Evolutionary conservation across 2,797 vertebrate genomes (phyloP).

Genomic region (Argya squamiceps): DNA sequence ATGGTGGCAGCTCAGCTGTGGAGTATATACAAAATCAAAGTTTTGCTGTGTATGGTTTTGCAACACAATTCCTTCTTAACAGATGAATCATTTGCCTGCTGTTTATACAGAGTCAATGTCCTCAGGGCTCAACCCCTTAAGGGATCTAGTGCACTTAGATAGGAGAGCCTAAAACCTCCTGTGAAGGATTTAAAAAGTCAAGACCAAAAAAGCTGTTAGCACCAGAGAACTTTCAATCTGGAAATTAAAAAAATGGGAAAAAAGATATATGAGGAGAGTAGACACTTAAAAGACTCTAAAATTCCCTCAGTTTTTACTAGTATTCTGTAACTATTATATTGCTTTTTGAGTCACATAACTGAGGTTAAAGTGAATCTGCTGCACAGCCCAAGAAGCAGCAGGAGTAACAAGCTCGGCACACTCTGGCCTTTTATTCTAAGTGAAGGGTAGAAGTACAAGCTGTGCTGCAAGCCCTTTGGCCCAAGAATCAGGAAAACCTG

Average conservation of each 20-base stretch:
- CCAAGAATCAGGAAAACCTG: not conserved
- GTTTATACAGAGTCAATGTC: not conserved
- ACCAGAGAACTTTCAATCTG: not conserved
- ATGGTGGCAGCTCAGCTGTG: not conserved
- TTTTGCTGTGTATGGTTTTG: not conserved
- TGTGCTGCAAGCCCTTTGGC: not conserved
- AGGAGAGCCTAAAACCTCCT: not conserved
- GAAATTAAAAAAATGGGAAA: not conserved
- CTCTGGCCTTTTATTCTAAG: not conserved
- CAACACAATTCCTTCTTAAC: not conserved
- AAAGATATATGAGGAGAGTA: not conserved
- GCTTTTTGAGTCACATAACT: not conserved
- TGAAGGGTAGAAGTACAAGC: not conserved
- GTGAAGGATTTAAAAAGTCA: not conserved
- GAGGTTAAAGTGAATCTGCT: not conserved
- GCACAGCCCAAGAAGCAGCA: rapidly evolving
- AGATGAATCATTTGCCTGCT: not conserved
- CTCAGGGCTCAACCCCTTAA: not conserved
- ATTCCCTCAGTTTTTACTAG: not conserved
- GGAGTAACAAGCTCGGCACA: not conserved
- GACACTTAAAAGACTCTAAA: not conserved
- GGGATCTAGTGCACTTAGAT: not conserved
- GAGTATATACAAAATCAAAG: not conserved
- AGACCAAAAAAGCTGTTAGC: not conserved
- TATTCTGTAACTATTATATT: not conserved